phyloP scores from a whole-genome alignment of 2,113 vertebrate genomes.

The Chascanopsetta lugubris region DNA sequence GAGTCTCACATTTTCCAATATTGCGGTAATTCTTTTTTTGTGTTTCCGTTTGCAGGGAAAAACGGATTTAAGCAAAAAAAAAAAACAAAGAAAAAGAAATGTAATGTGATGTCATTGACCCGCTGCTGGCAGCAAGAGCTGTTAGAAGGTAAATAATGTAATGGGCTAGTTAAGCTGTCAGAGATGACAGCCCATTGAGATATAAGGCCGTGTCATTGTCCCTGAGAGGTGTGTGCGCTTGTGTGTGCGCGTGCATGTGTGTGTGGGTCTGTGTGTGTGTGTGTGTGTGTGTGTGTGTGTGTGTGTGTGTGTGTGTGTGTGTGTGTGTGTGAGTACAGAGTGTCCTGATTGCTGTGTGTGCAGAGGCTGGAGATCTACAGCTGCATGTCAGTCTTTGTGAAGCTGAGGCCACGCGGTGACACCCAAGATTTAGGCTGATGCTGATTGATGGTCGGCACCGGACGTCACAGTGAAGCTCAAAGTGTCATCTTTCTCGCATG shows the following conservation, averaged over 20 bases:
- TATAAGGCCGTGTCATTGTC: constrained; percentile 40
- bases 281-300: constrained; percentile 25
- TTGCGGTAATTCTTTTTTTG: constrained; percentile 5
- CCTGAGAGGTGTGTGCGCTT: constrained; percentile 18
- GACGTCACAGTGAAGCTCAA: constrained; percentile 17
- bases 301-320: constrained; percentile 19
- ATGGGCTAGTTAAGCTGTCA: constrained; percentile 57
- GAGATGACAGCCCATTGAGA: constrained; percentile 30
- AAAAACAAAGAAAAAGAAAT: constrained; percentile 36
- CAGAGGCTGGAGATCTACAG: constrained; percentile 38
- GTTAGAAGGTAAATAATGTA: constrained; percentile 62
- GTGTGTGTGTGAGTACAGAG: constrained; percentile 1
- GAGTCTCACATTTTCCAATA: constrained; percentile 13
- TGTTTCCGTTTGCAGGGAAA: neutral
- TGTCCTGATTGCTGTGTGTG: neutral
- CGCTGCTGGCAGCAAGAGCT: constrained; percentile 25
- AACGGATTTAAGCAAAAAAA: constrained; percentile 31
- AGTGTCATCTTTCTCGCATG: constrained; percentile 27
- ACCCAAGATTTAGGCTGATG: constrained; percentile 42
- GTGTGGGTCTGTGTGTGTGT: constrained; percentile 4
- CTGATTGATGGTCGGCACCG: constrained; percentile 35
- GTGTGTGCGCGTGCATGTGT: constrained; percentile 14
- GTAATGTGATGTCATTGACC: constrained; percentile 37
- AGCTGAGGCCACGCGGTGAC: constrained; percentile 32
- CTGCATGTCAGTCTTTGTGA: constrained; percentile 43